Percentiles rank a stretch among this genome's conserved stretches.
Conservation (phyloP, 2,888 invertebrate species). For the Unio delphinus region DNA sequence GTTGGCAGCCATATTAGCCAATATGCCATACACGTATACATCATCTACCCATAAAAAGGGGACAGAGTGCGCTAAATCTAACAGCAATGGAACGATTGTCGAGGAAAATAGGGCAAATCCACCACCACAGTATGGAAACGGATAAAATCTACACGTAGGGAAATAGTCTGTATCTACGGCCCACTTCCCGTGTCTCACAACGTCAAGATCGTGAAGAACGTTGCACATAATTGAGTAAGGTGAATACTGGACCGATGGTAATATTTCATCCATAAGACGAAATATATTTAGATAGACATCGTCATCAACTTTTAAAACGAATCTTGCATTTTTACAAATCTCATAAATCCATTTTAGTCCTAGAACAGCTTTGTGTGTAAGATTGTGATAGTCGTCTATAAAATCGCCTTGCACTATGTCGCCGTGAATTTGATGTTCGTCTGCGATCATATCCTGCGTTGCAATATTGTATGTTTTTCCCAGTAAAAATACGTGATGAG, state of each 20-base stretch:
- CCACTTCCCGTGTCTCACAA: background rate
- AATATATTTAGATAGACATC: slow-evolving; percentile 9
- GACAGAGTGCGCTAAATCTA: background rate
- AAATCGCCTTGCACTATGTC: slow-evolving; percentile 11
- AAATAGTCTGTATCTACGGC: background rate
- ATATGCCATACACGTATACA: background rate
- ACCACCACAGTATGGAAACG: too few species aligned
- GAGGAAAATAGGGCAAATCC: too few species aligned
- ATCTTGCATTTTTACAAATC: slow-evolving; percentile 4
- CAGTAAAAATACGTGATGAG: too few species aligned
- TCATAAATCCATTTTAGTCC: slow-evolving; percentile 6
- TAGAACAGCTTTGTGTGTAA: slow-evolving; percentile 6
- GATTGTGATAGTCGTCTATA: slow-evolving; percentile 5
- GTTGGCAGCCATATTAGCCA: background rate
- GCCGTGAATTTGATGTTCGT: background rate
- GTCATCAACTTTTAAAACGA: slow-evolving; percentile 9
- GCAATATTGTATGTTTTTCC: too few species aligned
- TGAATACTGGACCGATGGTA: background rate
- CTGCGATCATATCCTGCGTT: background rate
- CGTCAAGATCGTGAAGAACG: background rate
- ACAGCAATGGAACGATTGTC: too few species aligned
- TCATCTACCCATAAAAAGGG: background rate
- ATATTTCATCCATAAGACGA: background rate
- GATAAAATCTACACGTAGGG: too few species aligned
- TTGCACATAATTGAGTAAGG: background rate